A percentile compares a stretch with the other conserved stretches of the same genome.
phyloP scores from a whole-genome alignment of 2,888 invertebrate genomes.

The Catocala nupta region DNA sequence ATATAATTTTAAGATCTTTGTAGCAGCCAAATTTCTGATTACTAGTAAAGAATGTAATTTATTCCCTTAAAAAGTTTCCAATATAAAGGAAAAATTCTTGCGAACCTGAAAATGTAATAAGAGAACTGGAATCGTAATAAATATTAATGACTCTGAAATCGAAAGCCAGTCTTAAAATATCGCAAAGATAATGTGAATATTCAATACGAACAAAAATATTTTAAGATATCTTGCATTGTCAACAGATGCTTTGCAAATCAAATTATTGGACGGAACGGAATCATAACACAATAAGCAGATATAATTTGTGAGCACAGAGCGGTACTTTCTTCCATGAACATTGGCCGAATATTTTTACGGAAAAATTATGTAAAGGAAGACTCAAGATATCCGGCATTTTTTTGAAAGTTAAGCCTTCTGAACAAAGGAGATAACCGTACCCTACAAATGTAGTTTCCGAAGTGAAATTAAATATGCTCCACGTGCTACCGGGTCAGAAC shows the following conservation, averaged over 20 bases:
- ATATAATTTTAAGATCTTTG: background rate
- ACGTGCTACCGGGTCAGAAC: background rate
- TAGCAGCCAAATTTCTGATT: background rate
- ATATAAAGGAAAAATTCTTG: background rate
- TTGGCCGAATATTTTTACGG: too few relatives aligned
- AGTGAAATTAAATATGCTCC: background rate
- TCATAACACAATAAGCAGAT: background rate
- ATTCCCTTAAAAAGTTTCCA: background rate
- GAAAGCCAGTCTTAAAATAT: background rate
- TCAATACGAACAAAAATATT: background rate
- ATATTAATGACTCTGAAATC: background rate
- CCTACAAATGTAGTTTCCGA: background rate
- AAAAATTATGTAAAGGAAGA: too few relatives aligned
- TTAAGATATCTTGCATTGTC: background rate
- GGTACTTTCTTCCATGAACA: too few relatives aligned
- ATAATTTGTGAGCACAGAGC: background rate
- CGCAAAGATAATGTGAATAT: too few relatives aligned
- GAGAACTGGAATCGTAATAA: background rate
- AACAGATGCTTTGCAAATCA: background rate
- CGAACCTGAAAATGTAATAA: background rate
- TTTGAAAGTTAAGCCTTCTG: background rate
- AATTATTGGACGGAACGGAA: background rate
- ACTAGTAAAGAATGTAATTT: constrained; percentile 2
- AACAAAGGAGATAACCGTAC: background rate
- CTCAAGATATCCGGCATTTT: too few relatives aligned